phyloP scores from a whole-genome alignment of 2,888 invertebrate genomes.

The Apodemia hepburni region DNA sequence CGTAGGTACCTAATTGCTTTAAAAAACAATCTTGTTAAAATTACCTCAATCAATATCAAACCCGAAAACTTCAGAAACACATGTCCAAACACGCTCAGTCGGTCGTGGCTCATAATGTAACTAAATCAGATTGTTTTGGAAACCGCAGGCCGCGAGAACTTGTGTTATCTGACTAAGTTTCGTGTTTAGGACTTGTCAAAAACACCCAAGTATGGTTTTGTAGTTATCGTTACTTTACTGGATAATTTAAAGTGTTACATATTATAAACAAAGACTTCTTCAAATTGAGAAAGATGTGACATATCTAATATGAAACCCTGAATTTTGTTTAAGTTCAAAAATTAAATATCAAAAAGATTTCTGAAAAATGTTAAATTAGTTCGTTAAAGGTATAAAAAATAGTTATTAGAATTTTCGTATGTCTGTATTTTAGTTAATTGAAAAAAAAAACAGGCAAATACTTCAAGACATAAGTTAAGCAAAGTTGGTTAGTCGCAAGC shows the following conservation, averaged over 20 bases:
- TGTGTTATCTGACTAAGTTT: slow-evolving; percentile 2
- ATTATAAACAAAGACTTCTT: not conserved
- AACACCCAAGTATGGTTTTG: slow-evolving; percentile 5
- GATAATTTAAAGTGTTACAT: slow-evolving; percentile 5
- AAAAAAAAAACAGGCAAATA: too few species aligned
- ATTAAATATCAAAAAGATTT: too few species aligned
- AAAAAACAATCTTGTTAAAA: not conserved
- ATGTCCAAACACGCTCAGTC: not conserved
- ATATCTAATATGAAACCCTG: not conserved
- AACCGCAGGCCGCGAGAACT: slow-evolving; percentile 6
- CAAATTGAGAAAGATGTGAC: not conserved
- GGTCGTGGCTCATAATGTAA: not conserved
- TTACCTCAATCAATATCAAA: not conserved
- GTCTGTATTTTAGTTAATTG: too few species aligned
- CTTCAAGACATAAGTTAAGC: too few species aligned
- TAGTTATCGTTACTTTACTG: slow-evolving; percentile 5
- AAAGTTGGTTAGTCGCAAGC: too few species aligned
- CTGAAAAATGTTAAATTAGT: too few species aligned
- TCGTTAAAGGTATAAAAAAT: too few species aligned
- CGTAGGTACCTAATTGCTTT: too few species aligned
- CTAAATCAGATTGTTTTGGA: not conserved
- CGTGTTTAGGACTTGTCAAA: slow-evolving; percentile 12
- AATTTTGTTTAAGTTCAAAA: not conserved
- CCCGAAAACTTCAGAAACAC: not conserved
- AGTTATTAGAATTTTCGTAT: too few species aligned